Base-by-base conservation (phyloP, 2,113 vertebrate genomes). In the Glaucomys volans region DNA sequence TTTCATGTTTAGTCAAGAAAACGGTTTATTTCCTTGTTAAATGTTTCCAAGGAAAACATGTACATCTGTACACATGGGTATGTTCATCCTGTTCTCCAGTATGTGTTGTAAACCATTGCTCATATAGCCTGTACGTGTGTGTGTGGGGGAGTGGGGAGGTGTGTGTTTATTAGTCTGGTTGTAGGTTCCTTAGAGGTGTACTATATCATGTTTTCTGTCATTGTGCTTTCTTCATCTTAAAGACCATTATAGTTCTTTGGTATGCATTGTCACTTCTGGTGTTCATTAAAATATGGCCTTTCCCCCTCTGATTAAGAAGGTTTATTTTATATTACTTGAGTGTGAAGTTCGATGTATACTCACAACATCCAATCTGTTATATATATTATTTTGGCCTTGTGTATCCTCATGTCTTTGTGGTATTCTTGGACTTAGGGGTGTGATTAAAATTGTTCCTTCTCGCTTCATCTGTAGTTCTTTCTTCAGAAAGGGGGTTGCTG, bases 221-320 rank as follows among this genome's bases (percentile, higher is more conserved):
- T 24, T 59, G 42, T 76, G n/a, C 26, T 93, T 14, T 72, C 75
- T 50, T 40, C 22, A 37, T 72, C 59, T 30, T 52, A 59, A 32
- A 77, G 85, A 76, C 67, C 14, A n/a, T 81, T 87, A 22, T 37
- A 44, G 30, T 89, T 89, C n/a, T 91, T 91, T 80, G 64, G 24
- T 69, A 40, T 67, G 54, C 12, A 57, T 95, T 92, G 57, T 94
- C 35, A 16, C 44, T 57, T 84, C 32, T 79, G 28, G 28, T 83
- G 77, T 22, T 88, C 89, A 92, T 95, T 95, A 75, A 95, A 95
- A 52, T 86, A 67, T 42, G 40, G 30, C 42, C 8, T 85, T 52
- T 81, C 0, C 54, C 54, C 84, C 80, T 37, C 85, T 96, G 90
- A 77, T 62, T 67, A 90, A 87, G 90, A 77, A 54, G 2, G 32